A percentile compares a stretch with the other conserved stretches of the same genome.
phyloP scores from a whole-genome alignment of 1,140 invertebrate genomes.

The Anoplophora glabripennis region DNA sequence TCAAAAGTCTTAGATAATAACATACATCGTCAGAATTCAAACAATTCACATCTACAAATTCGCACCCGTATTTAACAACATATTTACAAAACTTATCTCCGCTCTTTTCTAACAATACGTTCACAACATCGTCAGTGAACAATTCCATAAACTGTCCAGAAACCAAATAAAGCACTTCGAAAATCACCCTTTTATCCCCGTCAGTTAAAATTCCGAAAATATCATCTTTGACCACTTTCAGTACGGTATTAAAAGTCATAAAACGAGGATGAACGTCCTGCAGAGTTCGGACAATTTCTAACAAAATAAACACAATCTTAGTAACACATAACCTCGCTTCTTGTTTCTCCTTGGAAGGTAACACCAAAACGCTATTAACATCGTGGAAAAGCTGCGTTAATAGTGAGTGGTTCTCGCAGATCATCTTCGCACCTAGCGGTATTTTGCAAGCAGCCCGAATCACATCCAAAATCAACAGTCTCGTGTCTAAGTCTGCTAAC shows the following conservation, averaged over 20 bases:
- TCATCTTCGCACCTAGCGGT: conserved; percentile 57
- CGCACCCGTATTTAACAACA: conserved; percentile 39
- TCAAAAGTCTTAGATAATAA: conserved; percentile 1
- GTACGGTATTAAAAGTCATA: conserved; percentile 19
- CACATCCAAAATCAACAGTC: conserved; percentile 61
- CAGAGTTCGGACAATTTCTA: conserved; percentile 24
- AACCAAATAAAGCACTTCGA: conserved; percentile 29
- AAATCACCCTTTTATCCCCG: conserved; percentile 26
- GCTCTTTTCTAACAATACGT: conserved; percentile 29
- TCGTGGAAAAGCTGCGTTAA: conserved; percentile 54
- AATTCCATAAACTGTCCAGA: conserved; percentile 22
- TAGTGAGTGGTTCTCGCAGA: conserved; percentile 58
- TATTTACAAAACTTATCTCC: conserved; percentile 38
- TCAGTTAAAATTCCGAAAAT: conserved; percentile 8
- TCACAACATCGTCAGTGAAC: conserved; percentile 30
- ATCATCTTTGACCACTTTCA: conserved; percentile 13
- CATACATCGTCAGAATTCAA: not conserved
- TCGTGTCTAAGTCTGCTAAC: conserved; percentile 52
- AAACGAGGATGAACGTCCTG: conserved; percentile 21
- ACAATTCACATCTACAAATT: conserved; percentile 30
- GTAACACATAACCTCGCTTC: conserved; percentile 18
- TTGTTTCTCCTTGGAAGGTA: not conserved
- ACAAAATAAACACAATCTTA: conserved; percentile 22
- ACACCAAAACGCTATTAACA: not conserved
- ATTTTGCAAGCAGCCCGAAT: conserved; percentile 59